Percentiles rank a stretch among this genome's conserved stretches.
Conservation (phyloP, 1,140 invertebrate species). For the Magallana gigas region DNA sequence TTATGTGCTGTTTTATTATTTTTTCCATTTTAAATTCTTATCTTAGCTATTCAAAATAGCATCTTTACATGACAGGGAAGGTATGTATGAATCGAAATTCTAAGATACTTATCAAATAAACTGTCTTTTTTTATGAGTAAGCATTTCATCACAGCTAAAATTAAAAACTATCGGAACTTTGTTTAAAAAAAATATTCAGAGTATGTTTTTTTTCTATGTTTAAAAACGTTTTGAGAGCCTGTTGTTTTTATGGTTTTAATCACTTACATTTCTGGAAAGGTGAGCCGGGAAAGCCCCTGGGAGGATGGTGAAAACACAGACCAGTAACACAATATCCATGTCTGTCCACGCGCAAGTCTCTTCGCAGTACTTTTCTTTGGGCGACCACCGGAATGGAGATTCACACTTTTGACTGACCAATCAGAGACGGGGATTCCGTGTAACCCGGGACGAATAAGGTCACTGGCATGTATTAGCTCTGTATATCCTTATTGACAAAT, state of each 20-base stretch:
- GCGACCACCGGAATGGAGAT: background rate
- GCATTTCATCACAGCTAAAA: too few relatives aligned
- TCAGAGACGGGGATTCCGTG: background rate
- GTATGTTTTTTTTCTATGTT: too few relatives aligned
- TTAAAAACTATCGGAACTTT: too few relatives aligned
- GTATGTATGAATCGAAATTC: too few relatives aligned
- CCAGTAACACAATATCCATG: background rate
- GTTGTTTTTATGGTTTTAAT: background rate
- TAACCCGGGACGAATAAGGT: conserved; percentile 18
- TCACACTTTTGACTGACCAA: background rate
- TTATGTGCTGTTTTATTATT: too few relatives aligned
- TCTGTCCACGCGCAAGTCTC: background rate
- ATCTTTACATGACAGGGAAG: too few relatives aligned
- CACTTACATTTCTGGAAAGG: background rate
- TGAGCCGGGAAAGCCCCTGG: background rate
- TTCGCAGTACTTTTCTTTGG: background rate
- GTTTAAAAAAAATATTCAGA: too few relatives aligned
- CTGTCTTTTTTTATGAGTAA: too few relatives aligned
- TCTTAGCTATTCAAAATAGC: too few relatives aligned
- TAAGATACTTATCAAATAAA: too few relatives aligned
- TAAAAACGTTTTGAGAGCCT: background rate
- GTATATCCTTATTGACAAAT: conserved; percentile 11
- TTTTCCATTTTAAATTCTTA: too few relatives aligned
- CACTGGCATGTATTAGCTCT: background rate
- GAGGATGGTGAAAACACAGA: background rate